Evolutionary conservation across 2,113 vertebrate species (phyloP).

Genomic region (Chloropsis hardwickii): DNA sequence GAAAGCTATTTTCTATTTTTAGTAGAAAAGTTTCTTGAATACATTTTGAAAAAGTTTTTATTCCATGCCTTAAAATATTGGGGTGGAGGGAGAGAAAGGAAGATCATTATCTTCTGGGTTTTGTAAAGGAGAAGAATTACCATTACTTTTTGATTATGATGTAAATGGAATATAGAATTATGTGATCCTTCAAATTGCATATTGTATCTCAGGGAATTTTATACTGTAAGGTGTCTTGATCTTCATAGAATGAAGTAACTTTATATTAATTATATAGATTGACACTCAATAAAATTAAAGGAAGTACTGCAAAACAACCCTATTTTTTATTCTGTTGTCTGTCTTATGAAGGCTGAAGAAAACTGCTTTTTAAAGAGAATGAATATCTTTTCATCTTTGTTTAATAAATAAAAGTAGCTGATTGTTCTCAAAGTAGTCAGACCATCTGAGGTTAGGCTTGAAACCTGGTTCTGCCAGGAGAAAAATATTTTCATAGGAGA

Average conservation of each 20-base stretch:
- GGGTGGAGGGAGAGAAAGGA: not conserved
- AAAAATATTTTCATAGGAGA: conserved; percentile 37
- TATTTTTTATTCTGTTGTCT: not conserved
- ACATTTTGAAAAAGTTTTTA: not conserved
- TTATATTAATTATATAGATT: not conserved
- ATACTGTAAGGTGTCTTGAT: not conserved
- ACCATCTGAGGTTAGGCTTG: not conserved
- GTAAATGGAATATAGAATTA: not conserved
- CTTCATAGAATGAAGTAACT: not conserved
- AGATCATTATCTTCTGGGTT: not conserved
- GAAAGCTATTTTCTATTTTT: not conserved
- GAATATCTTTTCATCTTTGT: not conserved
- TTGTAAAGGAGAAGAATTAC: not conserved
- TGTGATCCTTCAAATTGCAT: not conserved
- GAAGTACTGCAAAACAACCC: not conserved
- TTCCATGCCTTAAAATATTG: not conserved
- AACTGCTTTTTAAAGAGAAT: not conserved
- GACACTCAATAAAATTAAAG: conserved; percentile 16
- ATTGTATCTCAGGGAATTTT: conserved; percentile 59
- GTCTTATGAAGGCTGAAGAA: not conserved
- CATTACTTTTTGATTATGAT: not conserved
- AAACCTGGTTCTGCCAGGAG: not conserved
- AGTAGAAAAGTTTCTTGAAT: not conserved
- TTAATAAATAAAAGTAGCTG: not conserved
- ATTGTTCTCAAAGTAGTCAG: not conserved